Conservation (phyloP, 2,888 invertebrate genomes). For the Tachystola acroxantha region DNA sequence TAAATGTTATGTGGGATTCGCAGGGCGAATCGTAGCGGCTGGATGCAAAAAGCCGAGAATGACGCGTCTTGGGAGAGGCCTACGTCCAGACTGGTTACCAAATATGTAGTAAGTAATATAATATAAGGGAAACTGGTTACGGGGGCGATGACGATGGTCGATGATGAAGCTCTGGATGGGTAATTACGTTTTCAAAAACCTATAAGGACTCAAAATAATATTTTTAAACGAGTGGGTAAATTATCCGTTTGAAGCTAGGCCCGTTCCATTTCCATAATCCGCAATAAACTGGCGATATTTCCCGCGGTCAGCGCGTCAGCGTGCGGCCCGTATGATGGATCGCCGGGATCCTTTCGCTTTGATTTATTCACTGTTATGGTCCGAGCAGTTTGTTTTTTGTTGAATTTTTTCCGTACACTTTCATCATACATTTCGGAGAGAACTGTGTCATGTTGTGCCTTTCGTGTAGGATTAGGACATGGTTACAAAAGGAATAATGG, state of each 20-base stretch:
- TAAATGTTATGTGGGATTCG: no score
- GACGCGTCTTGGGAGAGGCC: no score
- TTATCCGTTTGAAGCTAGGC: slow-evolving; percentile 8
- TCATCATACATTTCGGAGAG: background rate
- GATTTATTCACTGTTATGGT: slow-evolving; percentile 44
- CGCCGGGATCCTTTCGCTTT: slow-evolving; percentile 24
- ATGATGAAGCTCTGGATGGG: no score
- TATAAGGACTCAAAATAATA: background rate
- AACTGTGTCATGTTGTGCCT: no score
- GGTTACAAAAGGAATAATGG: no score
- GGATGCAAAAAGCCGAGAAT: no score
- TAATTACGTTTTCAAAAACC: background rate
- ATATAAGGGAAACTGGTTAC: no score
- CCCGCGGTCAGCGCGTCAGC: slow-evolving; percentile 25
- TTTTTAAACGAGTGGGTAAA: background rate
- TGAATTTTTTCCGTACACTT: background rate
- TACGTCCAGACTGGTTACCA: no score
- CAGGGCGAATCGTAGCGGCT: no score
- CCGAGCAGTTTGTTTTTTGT: slow-evolving; percentile 20
- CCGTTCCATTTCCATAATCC: slow-evolving; percentile 28
- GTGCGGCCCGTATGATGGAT: slow-evolving; percentile 40
- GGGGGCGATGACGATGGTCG: no score
- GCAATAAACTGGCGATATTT: slow-evolving; percentile 39
- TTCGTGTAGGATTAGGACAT: no score
- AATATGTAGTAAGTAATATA: no score